A percentile compares a stretch with the other conserved stretches of the same genome.
Conservation (phyloP, 2,888 invertebrate species). For the Flexamia atlantica region DNA sequence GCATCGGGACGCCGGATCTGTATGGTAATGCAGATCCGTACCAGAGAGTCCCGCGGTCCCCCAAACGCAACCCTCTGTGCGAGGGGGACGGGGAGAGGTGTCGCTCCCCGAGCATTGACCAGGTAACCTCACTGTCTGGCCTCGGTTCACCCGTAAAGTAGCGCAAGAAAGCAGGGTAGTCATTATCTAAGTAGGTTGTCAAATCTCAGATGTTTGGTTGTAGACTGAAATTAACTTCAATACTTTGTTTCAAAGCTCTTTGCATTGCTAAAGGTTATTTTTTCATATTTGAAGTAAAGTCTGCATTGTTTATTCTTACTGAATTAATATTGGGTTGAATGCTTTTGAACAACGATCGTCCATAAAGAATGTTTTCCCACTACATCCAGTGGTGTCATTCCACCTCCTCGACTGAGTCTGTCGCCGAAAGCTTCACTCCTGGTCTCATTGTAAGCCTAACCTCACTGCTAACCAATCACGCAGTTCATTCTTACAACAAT, state of each 20-base stretch:
- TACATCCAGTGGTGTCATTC: too few species aligned
- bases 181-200: background rate
- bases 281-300: too few species aligned
- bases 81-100: slow-evolving; percentile 83
- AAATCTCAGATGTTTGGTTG: background rate
- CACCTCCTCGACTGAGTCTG: too few species aligned
- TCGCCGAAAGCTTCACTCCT: too few species aligned
- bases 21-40: slow-evolving; percentile 94
- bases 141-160: background rate
- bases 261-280: background rate
- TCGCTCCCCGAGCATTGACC: slow-evolving; percentile 89
- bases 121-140: slow-evolving; percentile 79
- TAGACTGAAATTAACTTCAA: background rate
- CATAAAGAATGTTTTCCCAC: too few species aligned
- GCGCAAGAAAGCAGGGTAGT: slow-evolving; percentile 52
- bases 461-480: too few species aligned
- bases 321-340: too few species aligned
- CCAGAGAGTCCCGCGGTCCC: slow-evolving; percentile 88
- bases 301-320: too few species aligned
- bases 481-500: too few species aligned
- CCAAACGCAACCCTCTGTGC: slow-evolving; percentile 80
- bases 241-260: background rate
- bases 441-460: too few species aligned
- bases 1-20: slow-evolving; percentile 93
- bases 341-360: too few species aligned